Base-by-base conservation (phyloP, 2,888 invertebrate species). In the Caenorhabditis macrosperma region DNA sequence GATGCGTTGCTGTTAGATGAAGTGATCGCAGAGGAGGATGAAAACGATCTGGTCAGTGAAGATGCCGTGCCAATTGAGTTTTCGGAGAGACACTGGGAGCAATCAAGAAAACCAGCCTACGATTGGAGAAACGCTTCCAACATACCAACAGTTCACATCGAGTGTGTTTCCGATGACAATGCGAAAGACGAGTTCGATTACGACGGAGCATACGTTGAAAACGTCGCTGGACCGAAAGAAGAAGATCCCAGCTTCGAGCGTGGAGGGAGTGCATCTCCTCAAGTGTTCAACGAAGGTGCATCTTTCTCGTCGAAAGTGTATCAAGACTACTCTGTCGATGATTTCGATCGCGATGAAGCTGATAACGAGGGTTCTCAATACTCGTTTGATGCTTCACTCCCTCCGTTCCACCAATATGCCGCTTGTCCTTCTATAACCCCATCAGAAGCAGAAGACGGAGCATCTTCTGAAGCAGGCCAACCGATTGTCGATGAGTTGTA, bases 391-490 rank as follows among this genome's bases (percentile, higher is more conserved):
- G 17, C 71, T 15, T 71, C 71, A 17, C 63, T 71, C 6, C 71
- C 71, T n/a, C 71, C 71, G 9, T 71, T 71, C 35, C 71, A 71
- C 46, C 71, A 63, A 17, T 71, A 71, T 26, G 71, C 63, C 7
- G 71, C 71, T 9, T 71, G 71, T 26, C 71, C 71, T 6, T 71
- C 71, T 5, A 61, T 71, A 3, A 71, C 71, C 26, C 71, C 71
- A 2, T 71, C 71, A 1, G 71, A 71, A 63, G 71, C 61, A 26
- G 71, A 71, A 24, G 71, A 71, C 15, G 50, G 69, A 41, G 35
- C 41, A n/a, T 15, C 30, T 24, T 68, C 68, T 15, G 69, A 71
- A 30, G 26, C 30, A 17, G 69, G 60, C 3, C 28, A 9, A 7
- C 24, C 38, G 7, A 30, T 30, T 28, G 38, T 26, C 12, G 69